Conservation (phyloP, 2,888 invertebrate species). For the Eumacrocentrus americanus region DNA sequence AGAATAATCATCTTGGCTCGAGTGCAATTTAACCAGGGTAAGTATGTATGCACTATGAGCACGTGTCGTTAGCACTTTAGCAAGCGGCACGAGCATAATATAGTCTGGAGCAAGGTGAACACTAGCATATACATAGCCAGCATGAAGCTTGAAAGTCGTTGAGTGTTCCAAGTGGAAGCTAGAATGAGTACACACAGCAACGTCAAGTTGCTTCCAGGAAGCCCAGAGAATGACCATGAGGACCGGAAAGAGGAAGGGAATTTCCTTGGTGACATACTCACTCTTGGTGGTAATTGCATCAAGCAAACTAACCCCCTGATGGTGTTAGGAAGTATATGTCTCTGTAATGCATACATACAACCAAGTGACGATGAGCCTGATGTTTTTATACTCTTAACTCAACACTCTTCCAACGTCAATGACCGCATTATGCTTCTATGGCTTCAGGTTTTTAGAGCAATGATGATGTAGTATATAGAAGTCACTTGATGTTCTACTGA, state of each 20-base stretch:
- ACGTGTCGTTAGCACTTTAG: slow-evolving; percentile 36
- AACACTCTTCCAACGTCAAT: slow-evolving; percentile 13
- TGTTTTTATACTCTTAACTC: neutral
- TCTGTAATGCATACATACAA: neutral
- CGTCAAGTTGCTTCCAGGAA: slow-evolving; percentile 10
- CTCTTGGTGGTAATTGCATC: slow-evolving; percentile 35
- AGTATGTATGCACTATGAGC: slow-evolving; percentile 17
- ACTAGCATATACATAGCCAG: neutral
- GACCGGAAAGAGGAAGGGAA: slow-evolving; percentile 11
- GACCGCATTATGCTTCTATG: slow-evolving; percentile 16
- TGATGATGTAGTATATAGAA: no score
- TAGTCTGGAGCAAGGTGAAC: neutral
- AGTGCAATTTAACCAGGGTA: slow-evolving; percentile 33
- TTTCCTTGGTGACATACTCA: slow-evolving; percentile 24
- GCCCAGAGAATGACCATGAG: neutral
- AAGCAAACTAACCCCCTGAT: slow-evolving; percentile 21
- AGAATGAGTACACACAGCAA: slow-evolving; percentile 5
- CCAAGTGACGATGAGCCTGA: neutral
- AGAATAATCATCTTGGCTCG: slow-evolving; percentile 39
- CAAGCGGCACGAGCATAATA: slow-evolving; percentile 9
- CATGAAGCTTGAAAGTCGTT: slow-evolving; percentile 28
- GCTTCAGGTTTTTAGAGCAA: slow-evolving; percentile 17
- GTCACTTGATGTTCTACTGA: no score
- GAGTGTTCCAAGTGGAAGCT: slow-evolving; percentile 16
- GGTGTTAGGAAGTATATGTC: neutral